Evolutionary conservation across 2,888 invertebrate genomes (phyloP).

Genomic region (Agrochola macilenta): DNA sequence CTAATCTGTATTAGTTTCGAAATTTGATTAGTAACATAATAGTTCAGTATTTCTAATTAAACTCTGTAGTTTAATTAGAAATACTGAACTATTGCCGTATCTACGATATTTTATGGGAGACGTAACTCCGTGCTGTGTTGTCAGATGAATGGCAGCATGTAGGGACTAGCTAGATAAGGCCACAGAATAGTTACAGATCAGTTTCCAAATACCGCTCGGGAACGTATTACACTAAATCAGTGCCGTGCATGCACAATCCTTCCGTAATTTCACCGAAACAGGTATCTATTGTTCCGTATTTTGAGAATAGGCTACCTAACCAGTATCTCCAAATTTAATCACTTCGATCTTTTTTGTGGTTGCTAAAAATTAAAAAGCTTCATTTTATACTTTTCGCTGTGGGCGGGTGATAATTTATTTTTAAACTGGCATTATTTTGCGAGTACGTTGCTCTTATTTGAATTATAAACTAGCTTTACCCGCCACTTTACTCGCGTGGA

Average conservation of each 20-base stretch:
- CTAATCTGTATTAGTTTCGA: too few species aligned
- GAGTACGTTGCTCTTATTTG: conserved; percentile 52
- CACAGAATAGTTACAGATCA: conserved; percentile 73
- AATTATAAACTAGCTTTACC: conserved; percentile 57
- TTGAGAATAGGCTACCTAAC: conserved; percentile 42
- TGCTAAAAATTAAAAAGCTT: conserved; percentile 62
- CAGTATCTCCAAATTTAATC: conserved; percentile 58
- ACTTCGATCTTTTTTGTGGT: conserved; percentile 49
- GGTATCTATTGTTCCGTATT: conserved; percentile 39
- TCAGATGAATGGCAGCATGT: conserved; percentile 71
- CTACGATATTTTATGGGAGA: conserved; percentile 48
- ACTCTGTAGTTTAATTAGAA: conserved; percentile 58
- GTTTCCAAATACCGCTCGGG: conserved; percentile 68
- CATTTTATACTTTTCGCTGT: conserved; percentile 49
- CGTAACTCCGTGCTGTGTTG: conserved; percentile 62
- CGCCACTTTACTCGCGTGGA: conserved; percentile 32
- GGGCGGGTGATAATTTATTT: conserved; percentile 60
- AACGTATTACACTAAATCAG: conserved; percentile 75
- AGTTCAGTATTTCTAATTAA: too few species aligned
- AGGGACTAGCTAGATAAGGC: conserved; percentile 69
- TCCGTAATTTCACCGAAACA: conserved; percentile 62
- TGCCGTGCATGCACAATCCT: conserved; percentile 60
- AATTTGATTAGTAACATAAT: too few species aligned
- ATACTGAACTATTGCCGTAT: conserved; percentile 46
- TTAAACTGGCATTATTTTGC: conserved; percentile 55